A percentile compares a stretch with the other conserved stretches of the same genome.
Evolutionary conservation across 2,888 invertebrate species (phyloP).

Genomic region (Allolobophora icterica): DNA sequence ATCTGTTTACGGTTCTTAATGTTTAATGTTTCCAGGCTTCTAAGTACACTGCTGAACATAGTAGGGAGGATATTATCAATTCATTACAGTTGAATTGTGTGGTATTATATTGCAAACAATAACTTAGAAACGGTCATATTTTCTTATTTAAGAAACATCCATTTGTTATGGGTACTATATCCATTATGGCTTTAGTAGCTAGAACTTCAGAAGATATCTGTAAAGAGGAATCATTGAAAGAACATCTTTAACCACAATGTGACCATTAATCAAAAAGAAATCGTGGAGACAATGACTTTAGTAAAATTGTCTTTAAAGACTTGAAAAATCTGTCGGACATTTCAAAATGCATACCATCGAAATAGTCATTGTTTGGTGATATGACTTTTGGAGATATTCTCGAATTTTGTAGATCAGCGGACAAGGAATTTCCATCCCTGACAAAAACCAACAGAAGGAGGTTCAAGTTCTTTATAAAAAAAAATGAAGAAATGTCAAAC

Average conservation of each 20-base stretch:
- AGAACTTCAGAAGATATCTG: no score
- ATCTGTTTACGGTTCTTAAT: no score
- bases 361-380: conserved; percentile 57
- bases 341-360: conserved; percentile 54
- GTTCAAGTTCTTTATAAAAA: neutral
- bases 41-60: no score
- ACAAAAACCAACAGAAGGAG: neutral
- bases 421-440: neutral
- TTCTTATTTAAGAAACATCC: no score
- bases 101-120: no score
- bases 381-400: conserved; percentile 49
- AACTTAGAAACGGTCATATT: no score
- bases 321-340: neutral
- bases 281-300: neutral
- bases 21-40: no score
- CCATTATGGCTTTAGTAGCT: neutral
- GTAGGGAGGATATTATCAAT: no score
- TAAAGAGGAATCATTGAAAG: no score
- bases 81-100: no score
- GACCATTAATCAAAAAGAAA: neutral
- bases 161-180: neutral
- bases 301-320: neutral
- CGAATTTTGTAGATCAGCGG: neutral
- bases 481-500: neutral
- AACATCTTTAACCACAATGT: no score